Base-by-base conservation (phyloP, 2,113 vertebrate species). In the Solea senegalensis region DNA sequence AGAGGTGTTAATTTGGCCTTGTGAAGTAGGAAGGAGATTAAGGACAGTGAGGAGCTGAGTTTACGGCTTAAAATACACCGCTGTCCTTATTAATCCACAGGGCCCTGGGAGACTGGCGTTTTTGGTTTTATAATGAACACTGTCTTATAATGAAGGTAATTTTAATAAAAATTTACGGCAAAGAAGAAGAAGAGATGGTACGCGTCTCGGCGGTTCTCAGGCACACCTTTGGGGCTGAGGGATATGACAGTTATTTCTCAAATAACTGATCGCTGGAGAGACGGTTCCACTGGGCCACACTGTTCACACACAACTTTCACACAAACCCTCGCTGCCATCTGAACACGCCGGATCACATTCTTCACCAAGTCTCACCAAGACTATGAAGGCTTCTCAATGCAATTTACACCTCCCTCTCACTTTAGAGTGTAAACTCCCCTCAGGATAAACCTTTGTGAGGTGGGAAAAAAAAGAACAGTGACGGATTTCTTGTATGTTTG, bases 1-100 rank as follows among this genome's bases (percentile, higher is more conserved):
- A 93, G 93, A 94, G 93, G 94, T 94, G 93, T 93, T 94, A 94
- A 94, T 94, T 94, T 94, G 93, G 94, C 94, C 93, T 90, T 92
- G 89, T 93, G 93, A 94, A 94, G 93, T 93, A 90, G 90, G 91
- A 92, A 93, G 91, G 93, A 94, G 94, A 94, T 94, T 94, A 94
- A 94, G 94, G 94, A 94, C 94, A 92, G 93, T 92, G 92, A 93
- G 91, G 90, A 92, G 89, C 88, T 84, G 92, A 94, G 94, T 94
- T 94, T 94, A 94, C 90, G 86, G 91, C 94, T 94, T 94, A 94
- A 94, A 94, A 94, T 94, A 94, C 92, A 94, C 91, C 89, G 89
- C 93, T 92, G 93, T 94, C 93, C 93, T 93, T 94, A 94, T 94
- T 94, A 94, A 94, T 94, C 94, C 91, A 81, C 86, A 12, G 72